Evolutionary conservation across 2,113 vertebrate genomes (phyloP).

Genomic region (Pelodiscus sinensis): DNA sequence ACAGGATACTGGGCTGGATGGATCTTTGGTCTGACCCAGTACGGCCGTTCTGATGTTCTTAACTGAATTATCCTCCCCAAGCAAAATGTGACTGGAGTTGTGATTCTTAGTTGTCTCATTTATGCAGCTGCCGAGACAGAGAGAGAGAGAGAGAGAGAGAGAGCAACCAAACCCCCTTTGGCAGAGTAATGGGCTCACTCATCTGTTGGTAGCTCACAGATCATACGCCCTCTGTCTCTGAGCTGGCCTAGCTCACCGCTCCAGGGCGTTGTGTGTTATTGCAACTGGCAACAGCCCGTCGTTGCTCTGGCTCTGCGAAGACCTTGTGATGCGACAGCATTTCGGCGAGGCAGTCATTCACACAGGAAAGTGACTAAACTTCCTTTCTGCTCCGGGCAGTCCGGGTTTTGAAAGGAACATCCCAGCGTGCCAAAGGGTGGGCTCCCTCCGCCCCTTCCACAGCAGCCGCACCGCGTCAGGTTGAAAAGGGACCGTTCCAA

Average conservation of each 20-base stretch:
- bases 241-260: background rate
- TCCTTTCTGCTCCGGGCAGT: background rate
- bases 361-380: constrained; percentile 3
- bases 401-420: background rate
- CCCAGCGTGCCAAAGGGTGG: background rate
- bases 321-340: background rate
- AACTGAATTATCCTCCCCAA: background rate
- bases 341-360: constrained; percentile 11
- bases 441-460: background rate
- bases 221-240: background rate
- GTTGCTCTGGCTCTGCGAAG: background rate
- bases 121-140: background rate
- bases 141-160: background rate
- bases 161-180: background rate
- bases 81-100: background rate
- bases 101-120: background rate
- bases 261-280: background rate
- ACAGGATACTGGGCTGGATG: too few species aligned
- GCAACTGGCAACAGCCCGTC: background rate
- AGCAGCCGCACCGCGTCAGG: background rate
- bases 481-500: background rate
- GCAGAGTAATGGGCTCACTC: background rate
- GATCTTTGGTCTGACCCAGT: too few species aligned
- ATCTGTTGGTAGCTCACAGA: background rate
- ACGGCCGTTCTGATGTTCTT: background rate